Percentiles rank a stretch among this genome's conserved stretches.
Evolutionary conservation across 2,888 invertebrate genomes (phyloP).

Genomic region (Theodoxus fluviatilis): DNA sequence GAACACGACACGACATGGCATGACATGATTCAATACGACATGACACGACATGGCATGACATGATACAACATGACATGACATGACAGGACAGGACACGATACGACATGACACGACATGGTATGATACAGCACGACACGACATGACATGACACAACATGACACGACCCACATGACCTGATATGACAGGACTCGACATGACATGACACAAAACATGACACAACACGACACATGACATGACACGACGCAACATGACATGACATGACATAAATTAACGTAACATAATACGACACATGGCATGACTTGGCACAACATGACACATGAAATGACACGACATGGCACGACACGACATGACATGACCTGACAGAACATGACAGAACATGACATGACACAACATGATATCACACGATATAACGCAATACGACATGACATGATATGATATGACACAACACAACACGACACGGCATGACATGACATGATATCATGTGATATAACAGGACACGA

Average conservation of each 20-base stretch:
- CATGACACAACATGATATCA: too few species aligned
- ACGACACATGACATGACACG: not conserved
- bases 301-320: constrained; percentile 1
- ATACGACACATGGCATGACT: constrained; percentile 3
- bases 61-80: not conserved
- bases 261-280: not conserved
- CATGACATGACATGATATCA: too few species aligned
- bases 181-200: not conserved
- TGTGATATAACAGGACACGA: too few species aligned
- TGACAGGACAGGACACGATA: too few species aligned
- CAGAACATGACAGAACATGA: not conserved
- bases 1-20: not conserved
- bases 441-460: too few species aligned
- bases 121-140: not conserved
- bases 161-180: not conserved
- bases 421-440: too few species aligned
- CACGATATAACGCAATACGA: too few species aligned
- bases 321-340: not conserved
- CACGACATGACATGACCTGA: not conserved
- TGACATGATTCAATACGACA: not conserved
- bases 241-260: not conserved
- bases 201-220: not conserved
- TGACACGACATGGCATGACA: not conserved
- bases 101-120: too few species aligned
- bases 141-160: not conserved